Conservation (phyloP, 2,113 vertebrate species). For the Mus spicilegus region DNA sequence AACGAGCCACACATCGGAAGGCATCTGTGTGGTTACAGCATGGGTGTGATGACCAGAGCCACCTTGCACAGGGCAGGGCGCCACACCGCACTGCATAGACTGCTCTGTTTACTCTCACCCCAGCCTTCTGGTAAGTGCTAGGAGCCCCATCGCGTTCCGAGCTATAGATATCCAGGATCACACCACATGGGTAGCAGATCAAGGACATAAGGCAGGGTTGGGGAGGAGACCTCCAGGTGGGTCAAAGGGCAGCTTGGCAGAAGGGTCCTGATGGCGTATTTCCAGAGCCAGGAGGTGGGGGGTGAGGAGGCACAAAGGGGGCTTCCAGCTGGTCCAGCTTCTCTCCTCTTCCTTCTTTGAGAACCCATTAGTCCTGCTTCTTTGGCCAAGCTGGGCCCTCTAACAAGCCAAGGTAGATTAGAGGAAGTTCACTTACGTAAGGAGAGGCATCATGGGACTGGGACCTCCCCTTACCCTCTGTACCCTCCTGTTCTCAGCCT, state of each 20-base stretch:
- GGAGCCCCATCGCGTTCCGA: background rate
- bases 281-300: background rate
- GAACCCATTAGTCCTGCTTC: slow-evolving; percentile 2
- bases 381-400: background rate
- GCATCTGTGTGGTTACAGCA: accelerated
- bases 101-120: background rate
- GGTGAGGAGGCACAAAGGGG: background rate
- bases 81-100: background rate
- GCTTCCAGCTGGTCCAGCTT: background rate
- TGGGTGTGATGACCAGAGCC: accelerated
- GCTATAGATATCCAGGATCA: background rate
- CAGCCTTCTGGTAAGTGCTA: background rate
- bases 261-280: background rate
- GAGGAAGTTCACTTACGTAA: background rate
- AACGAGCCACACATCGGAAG: background rate
- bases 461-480: background rate
- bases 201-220: background rate
- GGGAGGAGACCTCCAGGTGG: background rate
- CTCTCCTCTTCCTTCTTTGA: background rate
- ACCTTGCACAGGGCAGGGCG: background rate
- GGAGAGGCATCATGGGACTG: background rate
- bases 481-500: background rate
- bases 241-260: background rate
- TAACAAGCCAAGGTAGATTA: background rate
- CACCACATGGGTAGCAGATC: background rate